Conservation (phyloP, 2,797 vertebrate genomes). For the Syngnathus rostellatus region DNA sequence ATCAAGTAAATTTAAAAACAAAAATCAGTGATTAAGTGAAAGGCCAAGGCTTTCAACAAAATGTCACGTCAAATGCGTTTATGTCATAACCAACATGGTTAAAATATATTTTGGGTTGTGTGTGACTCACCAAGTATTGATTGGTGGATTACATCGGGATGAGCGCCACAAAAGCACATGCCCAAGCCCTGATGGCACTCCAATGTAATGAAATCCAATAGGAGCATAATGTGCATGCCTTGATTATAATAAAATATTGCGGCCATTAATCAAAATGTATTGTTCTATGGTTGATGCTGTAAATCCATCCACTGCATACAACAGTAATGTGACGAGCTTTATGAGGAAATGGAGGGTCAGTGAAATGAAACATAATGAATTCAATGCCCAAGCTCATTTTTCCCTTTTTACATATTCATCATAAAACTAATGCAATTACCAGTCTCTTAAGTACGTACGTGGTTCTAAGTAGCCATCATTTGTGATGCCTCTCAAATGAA, state of each 20-base stretch:
- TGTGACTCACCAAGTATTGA: slow-evolving; percentile 30
- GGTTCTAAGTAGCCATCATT: slow-evolving; percentile 67
- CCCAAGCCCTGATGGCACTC: background rate
- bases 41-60: slow-evolving; percentile 1
- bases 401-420: slow-evolving; percentile 61
- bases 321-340: slow-evolving; percentile 18
- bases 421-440: slow-evolving; percentile 66
- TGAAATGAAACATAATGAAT: slow-evolving; percentile 57
- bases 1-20: slow-evolving; percentile 5
- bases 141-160: slow-evolving; percentile 32
- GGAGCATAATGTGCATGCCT: background rate
- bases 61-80: slow-evolving; percentile 12
- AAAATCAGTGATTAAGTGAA: slow-evolving; percentile 10
- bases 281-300: slow-evolving; percentile 19
- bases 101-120: slow-evolving; percentile 19
- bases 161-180: slow-evolving; percentile 1
- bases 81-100: slow-evolving; percentile 22
- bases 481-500: slow-evolving; percentile 71
- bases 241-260: slow-evolving; percentile 9
- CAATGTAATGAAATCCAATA: slow-evolving; percentile 8
- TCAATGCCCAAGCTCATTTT: slow-evolving; percentile 47
- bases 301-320: slow-evolving; percentile 20
- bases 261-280: slow-evolving; percentile 27
- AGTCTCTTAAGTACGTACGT: slow-evolving; percentile 65
- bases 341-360: slow-evolving; percentile 19